Percentiles rank a stretch among this genome's conserved stretches.
Evolutionary conservation across 2,888 invertebrate species (phyloP).

Genomic region (Drosophila prolongata): DNA sequence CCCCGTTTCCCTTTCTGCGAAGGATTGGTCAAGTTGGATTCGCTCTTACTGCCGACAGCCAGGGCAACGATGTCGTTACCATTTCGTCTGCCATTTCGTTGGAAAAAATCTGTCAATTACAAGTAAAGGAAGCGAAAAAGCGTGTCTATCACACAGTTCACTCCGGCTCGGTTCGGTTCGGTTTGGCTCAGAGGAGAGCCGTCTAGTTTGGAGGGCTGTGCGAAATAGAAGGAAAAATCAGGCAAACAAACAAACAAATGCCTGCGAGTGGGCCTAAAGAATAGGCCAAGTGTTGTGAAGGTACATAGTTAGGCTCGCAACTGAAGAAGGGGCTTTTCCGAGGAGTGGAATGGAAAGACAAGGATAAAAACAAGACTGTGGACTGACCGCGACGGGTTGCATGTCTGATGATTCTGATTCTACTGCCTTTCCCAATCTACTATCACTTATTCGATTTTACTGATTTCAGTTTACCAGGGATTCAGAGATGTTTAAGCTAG

Average conservation of each 20-base stretch:
- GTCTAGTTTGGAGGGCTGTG: conserved; percentile 14
- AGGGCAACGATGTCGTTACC: conserved; percentile 54
- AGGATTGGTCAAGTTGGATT: conserved; percentile 14
- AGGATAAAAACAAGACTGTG: conserved; percentile 24
- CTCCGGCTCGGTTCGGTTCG: conserved; percentile 1
- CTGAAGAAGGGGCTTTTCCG: neutral
- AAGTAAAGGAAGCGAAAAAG: conserved; percentile 73
- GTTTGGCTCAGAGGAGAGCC: neutral
- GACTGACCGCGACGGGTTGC: conserved; percentile 38
- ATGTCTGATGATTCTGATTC: conserved; percentile 17
- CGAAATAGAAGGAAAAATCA: conserved; percentile 22
- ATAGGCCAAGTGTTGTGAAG: conserved; percentile 24
- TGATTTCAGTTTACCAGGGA: no score
- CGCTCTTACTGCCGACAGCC: conserved; percentile 14
- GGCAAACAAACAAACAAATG: conserved; percentile 32
- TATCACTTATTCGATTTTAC: conserved; percentile 16
- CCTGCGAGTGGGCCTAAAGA: conserved; percentile 6
- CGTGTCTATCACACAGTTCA: conserved; percentile 62
- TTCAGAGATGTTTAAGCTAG: no score
- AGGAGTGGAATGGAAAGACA: conserved; percentile 2
- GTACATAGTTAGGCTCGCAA: conserved; percentile 1
- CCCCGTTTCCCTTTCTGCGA: conserved; percentile 15
- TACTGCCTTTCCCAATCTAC: neutral
- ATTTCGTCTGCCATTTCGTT: conserved; percentile 71
- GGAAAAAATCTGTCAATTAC: conserved; percentile 76